Conservation (phyloP, 2,888 invertebrate genomes). For the Drosophila seclusa region DNA sequence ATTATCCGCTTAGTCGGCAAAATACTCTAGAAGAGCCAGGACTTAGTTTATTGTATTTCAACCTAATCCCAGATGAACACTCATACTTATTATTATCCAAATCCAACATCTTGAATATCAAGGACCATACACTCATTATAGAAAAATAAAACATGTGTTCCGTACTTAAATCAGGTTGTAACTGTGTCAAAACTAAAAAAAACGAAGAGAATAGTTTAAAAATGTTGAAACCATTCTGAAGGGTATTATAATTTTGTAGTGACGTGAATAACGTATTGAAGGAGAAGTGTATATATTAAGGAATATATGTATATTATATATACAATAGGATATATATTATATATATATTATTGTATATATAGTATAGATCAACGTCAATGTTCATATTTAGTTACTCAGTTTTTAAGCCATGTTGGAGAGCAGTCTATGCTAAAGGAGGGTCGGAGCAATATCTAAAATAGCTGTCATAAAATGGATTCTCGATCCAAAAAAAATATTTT, state of each 20-base stretch:
- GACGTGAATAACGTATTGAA: neutral
- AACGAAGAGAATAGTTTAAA: fast-evolving
- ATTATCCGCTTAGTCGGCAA: neutral
- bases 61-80: neutral
- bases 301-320: too few species aligned
- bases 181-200: fast-evolving
- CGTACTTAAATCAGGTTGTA: neutral
- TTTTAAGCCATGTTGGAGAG: neutral
- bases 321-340: too few species aligned
- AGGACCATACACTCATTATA: neutral
- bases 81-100: neutral
- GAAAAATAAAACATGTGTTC: neutral
- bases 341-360: too few species aligned
- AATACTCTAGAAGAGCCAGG: neutral
- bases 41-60: neutral
- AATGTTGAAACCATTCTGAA: fast-evolving
- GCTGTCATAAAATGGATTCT: neutral
- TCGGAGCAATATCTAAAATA: neutral
- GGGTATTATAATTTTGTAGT: neutral
- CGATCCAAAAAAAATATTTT: neutral
- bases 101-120: neutral
- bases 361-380: neutral
- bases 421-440: neutral
- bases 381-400: neutral
- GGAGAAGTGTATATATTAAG: neutral